Conservation (phyloP, 2,888 invertebrate species). For the Spilosoma lubricipeda region DNA sequence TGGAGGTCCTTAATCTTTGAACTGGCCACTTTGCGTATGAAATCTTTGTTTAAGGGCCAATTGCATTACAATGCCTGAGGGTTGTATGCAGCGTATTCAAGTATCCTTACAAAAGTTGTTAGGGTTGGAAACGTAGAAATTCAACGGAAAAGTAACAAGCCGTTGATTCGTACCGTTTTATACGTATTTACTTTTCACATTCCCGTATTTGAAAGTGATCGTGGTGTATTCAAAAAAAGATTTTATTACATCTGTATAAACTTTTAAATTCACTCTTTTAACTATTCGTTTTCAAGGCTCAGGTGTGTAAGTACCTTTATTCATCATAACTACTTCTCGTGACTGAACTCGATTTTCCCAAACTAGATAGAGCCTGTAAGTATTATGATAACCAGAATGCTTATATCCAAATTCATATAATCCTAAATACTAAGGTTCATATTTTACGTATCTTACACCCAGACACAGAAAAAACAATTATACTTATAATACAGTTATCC, state of each 20-base stretch:
- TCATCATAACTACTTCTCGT: no score
- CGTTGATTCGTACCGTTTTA: constrained; percentile 8
- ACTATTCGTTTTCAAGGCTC: no score
- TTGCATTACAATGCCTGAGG: constrained; percentile 63
- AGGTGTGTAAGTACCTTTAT: no score
- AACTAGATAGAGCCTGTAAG: no score
- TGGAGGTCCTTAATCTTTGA: constrained; percentile 69
- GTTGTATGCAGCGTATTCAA: constrained; percentile 35
- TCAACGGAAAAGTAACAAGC: constrained; percentile 25
- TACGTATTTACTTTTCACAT: constrained; percentile 30
- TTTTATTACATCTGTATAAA: neutral
- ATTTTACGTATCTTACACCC: no score
- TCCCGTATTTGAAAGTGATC: constrained; percentile 31
- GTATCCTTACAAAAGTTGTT: constrained; percentile 38
- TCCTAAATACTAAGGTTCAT: no score
- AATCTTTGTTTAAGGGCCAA: constrained; percentile 70
- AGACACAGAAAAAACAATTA: no score
- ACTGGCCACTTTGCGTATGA: constrained; percentile 62
- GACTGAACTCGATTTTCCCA: neutral
- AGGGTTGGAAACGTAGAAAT: constrained; percentile 25
- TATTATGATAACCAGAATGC: no score
- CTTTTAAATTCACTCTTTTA: no score
- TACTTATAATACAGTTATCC: no score
- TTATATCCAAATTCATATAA: no score
- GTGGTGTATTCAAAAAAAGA: constrained; percentile 10